Evolutionary conservation across 1,140 invertebrate species (phyloP).

Genomic region (Coenobita brevimanus): DNA sequence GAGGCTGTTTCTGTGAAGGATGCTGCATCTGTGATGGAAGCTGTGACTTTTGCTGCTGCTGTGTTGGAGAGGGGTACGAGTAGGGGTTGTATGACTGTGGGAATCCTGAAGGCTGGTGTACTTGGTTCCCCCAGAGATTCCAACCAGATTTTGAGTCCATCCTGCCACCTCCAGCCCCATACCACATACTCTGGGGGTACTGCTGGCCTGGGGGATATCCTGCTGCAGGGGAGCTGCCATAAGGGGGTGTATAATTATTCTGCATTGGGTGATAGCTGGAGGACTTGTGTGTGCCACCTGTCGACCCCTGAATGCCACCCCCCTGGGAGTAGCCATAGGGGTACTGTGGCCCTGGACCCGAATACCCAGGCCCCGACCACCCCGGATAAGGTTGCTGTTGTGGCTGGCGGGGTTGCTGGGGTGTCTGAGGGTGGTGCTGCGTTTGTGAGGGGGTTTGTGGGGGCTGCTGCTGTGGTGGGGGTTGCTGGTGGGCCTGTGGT

Average conservation of each 20-base stretch:
- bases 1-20: conserved; percentile 30
- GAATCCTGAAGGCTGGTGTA: conserved; percentile 36
- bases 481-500: conserved; percentile 12
- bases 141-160: conserved; percentile 53
- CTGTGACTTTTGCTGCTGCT: conserved; percentile 54
- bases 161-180: conserved; percentile 27
- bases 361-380: conserved; percentile 47
- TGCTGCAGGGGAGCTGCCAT: conserved; percentile 23
- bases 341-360: conserved; percentile 45
- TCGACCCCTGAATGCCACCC: conserved; percentile 18
- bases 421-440: conserved; percentile 14
- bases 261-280: conserved; percentile 56
- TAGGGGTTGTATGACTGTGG: conserved; percentile 46
- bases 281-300: conserved; percentile 45
- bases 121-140: conserved; percentile 48
- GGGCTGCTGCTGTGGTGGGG: neutral
- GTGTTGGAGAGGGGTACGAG: conserved; percentile 34
- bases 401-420: neutral
- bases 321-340: conserved; percentile 57
- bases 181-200: conserved; percentile 47
- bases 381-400: conserved; percentile 44
- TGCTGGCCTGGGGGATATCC: conserved; percentile 51
- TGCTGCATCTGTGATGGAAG: conserved; percentile 41
- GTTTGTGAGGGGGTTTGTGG: conserved; percentile 5
- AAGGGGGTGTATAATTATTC: conserved; percentile 41